These are phyloP conservation scores for Drosophila dunni DNA, from an alignment of 1,140 invertebrate genomes.

Conservation along the genomic window DNA sequence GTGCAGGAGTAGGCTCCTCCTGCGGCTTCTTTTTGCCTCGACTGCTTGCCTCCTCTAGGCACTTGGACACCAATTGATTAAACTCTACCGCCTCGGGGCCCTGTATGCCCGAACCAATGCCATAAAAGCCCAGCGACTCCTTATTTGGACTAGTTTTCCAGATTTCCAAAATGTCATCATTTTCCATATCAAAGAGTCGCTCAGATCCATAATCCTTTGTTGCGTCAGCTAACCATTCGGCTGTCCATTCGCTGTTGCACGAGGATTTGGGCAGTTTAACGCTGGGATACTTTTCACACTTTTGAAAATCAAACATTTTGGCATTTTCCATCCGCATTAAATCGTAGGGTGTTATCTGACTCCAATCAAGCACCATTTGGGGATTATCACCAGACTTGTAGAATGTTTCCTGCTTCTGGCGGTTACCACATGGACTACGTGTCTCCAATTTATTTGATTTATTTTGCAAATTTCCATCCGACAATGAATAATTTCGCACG, in stretches of 20 bases:
- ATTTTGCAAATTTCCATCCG: not conserved
- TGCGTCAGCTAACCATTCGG: not conserved
- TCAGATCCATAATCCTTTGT: not conserved
- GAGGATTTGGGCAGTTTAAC: not conserved
- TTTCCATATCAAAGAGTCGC: not conserved
- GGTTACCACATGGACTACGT: not conserved
- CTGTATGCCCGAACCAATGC: constrained; percentile 2
- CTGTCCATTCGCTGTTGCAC: not conserved
- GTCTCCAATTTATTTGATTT: not conserved
- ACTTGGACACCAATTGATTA: constrained; percentile 6
- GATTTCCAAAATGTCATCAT: constrained; percentile 19
- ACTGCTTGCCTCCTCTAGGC: not conserved
- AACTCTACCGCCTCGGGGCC: constrained; percentile 3
- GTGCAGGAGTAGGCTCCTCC: too few species aligned
- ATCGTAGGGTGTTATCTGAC: constrained; percentile 2
- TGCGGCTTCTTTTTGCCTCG: not conserved
- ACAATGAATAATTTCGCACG: not conserved
- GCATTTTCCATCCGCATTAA: constrained; percentile 2
- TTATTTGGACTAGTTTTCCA: constrained; percentile 29
- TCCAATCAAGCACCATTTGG: constrained; percentile 3
- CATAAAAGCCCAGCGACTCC: constrained; percentile 12
- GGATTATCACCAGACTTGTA: not conserved
- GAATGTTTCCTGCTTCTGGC: not conserved
- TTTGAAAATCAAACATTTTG: constrained; percentile 3
- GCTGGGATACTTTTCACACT: constrained; percentile 17